Conservation (phyloP, 1,140 invertebrate genomes). For the Euwallacea fornicatus region DNA sequence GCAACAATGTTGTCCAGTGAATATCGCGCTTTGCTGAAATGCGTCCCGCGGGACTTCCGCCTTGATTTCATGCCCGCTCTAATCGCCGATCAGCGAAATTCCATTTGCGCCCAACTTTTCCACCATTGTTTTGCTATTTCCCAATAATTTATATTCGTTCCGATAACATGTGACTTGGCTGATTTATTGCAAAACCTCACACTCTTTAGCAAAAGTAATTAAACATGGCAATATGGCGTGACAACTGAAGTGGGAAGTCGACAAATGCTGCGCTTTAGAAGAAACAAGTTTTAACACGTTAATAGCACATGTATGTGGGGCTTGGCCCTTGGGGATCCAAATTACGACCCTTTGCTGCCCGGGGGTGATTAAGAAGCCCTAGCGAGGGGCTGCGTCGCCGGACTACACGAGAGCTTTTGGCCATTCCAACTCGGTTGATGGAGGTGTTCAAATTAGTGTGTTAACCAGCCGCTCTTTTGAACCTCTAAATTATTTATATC, state of each 20-base stretch:
- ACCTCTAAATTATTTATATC: conserved; percentile 3
- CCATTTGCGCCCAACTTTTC: conserved; percentile 32
- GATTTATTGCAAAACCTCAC: conserved; percentile 9
- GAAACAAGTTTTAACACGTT: no score
- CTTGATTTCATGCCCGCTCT: conserved; percentile 28
- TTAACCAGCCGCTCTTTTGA: conserved; percentile 1
- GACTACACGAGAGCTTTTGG: neutral
- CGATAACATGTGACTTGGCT: conserved; percentile 9
- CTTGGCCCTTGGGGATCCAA: neutral
- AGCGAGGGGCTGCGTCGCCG: neutral
- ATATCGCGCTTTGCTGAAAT: conserved; percentile 33
- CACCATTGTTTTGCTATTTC: conserved; percentile 33
- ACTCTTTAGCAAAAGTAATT: no score
- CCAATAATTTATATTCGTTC: conserved; percentile 22
- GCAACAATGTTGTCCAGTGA: neutral
- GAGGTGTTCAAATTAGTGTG: conserved; percentile 1
- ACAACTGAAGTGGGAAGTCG: no score
- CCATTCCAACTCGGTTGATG: neutral
- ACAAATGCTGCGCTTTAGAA: no score
- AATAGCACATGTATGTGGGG: neutral
- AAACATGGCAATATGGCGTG: no score
- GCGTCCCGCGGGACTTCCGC: conserved; percentile 33
- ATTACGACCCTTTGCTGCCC: neutral
- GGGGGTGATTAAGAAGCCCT: neutral
- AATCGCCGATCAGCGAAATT: conserved; percentile 36